A percentile compares a stretch with the other conserved stretches of the same genome.
phyloP scores from a whole-genome alignment of 2,888 invertebrate genomes.

The Magallana nippona region DNA sequence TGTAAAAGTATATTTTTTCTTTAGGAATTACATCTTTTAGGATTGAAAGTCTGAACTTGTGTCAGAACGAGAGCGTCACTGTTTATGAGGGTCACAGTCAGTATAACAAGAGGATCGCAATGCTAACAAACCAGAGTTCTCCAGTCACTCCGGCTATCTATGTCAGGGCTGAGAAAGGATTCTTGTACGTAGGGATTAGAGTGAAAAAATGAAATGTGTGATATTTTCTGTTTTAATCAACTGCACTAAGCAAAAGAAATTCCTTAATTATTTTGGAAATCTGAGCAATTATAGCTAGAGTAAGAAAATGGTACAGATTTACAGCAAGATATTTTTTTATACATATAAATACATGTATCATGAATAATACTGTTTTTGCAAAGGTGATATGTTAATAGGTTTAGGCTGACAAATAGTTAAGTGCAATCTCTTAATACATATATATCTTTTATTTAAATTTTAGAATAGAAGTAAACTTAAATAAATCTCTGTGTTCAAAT shows the following conservation, averaged over 20 bases:
- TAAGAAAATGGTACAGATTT: no score
- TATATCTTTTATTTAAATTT: background rate
- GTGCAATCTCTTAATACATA: no score
- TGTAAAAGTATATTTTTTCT: background rate
- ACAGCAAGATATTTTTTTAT: no score
- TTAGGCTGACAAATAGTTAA: no score
- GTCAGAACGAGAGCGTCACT: slow-evolving; percentile 43
- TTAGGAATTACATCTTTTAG: background rate
- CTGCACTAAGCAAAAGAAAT: background rate
- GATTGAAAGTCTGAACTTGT: slow-evolving; percentile 27
- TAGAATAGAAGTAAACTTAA: background rate
- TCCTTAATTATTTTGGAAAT: no score
- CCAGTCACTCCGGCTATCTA: slow-evolving; percentile 32
- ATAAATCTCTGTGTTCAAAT: background rate
- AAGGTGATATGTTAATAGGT: no score
- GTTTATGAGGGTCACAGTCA: slow-evolving; percentile 44
- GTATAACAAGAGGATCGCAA: slow-evolving; percentile 15
- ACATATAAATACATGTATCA: no score
- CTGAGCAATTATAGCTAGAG: no score
- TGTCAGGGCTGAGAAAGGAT: slow-evolving; percentile 31
- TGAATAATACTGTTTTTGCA: no score
- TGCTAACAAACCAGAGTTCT: slow-evolving; percentile 8
- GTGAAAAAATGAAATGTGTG: no score
- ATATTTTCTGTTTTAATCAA: background rate
- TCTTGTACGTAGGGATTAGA: slow-evolving; percentile 34